phyloP scores from a whole-genome alignment of 2,797 vertebrate genomes.

The Spea hammondii region DNA sequence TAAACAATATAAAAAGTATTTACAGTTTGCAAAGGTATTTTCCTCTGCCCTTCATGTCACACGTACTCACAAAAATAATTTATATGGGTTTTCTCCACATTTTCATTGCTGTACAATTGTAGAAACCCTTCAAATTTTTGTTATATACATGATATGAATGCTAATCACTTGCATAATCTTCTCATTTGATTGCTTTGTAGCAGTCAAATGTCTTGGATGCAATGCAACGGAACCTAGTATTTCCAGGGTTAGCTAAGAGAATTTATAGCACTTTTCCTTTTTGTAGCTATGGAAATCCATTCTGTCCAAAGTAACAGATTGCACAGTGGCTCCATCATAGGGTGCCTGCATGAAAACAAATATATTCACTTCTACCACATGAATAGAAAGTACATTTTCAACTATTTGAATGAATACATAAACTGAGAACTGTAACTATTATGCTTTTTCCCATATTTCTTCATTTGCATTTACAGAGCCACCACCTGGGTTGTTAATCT shows the following conservation, averaged over 20 bases:
- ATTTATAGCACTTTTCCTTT: slow-evolving; percentile 4
- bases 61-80: too few species aligned
- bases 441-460: neutral
- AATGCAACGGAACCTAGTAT: neutral
- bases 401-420: slow-evolving; percentile 7
- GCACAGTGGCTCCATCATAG: neutral
- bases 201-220: too few species aligned
- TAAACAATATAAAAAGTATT: too few species aligned
- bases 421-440: slow-evolving; percentile 6
- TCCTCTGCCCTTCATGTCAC: too few species aligned
- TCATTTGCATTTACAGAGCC: slow-evolving; percentile 29
- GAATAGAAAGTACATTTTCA: neutral
- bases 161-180: too few species aligned
- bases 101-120: too few species aligned
- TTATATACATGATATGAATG: too few species aligned
- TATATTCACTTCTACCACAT: neutral
- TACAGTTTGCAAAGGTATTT: too few species aligned
- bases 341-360: slow-evolving; percentile 10
- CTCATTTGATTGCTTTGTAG: too few species aligned
- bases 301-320: slow-evolving; percentile 6
- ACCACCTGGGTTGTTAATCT: slow-evolving; percentile 27
- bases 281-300: neutral
- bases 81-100: too few species aligned
- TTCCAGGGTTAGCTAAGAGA: neutral
- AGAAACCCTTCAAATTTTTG: too few species aligned